Evolutionary conservation across 2,797 vertebrate genomes (phyloP), one percentile per base, ranked within the genome.

Genomic region (Phaenicophaeus curvirostris): DNA sequence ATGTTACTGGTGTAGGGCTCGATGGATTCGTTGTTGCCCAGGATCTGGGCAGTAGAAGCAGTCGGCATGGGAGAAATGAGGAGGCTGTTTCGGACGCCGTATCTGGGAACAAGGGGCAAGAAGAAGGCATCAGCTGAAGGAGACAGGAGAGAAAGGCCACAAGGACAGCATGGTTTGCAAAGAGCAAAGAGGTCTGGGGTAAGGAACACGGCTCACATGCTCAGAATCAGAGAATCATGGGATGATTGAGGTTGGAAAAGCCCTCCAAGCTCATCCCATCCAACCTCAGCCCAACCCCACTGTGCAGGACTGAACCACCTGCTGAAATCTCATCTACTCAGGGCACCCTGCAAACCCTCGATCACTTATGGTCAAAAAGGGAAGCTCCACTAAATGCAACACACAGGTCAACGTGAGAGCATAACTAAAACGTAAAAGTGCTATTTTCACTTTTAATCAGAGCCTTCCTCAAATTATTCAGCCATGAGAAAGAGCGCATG

Each of bases 1-100:
- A 99, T 98, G 97, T 99, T 99, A 96, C 99, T 99, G 93, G 99
- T 99, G 96, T 99, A 99, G 51, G 99, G 98, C 92, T 99, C 99
- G 4, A 99, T 99, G 57, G 99, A 99, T 91, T 99, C 99, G 11
- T 99, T 99, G 97, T 99, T 99, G 91, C 99, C 99, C 96, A 99
- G 95, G 96, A 99, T 99, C 98, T 99, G 99, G 51, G 99, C 99
- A 9, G 99, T 99, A 81, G 99, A 99, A 37, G 99, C 99, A 0
- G 99, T 99, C 28, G 99, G 99, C 99, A 99, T 99, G 1, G 99
- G 99, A 24, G 99, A 98, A 9, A 99, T 85, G 89, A 99, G 98
- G 55, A 99, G 98, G 90, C 99, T 99, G 98, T 99, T 99, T 91
- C 99, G 98, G 79, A 99, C 95, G 2, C 99, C 99, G 0, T 99